A percentile compares a stretch with the other conserved stretches of the same genome.
These are phyloP conservation scores for Hoplostethus mediterraneus DNA, from an alignment of 2,797 vertebrate species.

Conservation along the genomic window DNA sequence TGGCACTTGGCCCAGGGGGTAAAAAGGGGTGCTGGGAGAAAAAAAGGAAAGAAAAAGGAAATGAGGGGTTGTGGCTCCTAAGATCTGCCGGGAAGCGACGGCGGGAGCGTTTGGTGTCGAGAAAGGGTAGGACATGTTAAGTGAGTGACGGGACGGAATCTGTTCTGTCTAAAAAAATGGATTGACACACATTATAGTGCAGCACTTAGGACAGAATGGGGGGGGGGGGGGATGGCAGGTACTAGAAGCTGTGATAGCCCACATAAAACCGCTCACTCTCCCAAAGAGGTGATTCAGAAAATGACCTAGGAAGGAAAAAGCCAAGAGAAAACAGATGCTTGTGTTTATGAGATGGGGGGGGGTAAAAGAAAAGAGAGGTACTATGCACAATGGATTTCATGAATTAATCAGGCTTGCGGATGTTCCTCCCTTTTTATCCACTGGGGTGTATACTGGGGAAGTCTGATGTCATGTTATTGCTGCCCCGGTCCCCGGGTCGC, in stretches of 20 bases:
- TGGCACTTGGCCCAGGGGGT: background rate
- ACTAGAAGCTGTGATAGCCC: constrained; percentile 38
- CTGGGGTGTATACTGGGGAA: constrained; percentile 52
- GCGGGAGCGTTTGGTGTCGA: background rate
- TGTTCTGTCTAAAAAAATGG: constrained; percentile 43
- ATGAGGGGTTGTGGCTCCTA: constrained; percentile 16
- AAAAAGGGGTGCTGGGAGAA: background rate
- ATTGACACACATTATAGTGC: constrained; percentile 36
- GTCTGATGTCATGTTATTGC: constrained; percentile 56
- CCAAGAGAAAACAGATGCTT: constrained; percentile 48
- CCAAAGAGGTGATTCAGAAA: constrained; percentile 63
- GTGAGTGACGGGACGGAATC: constrained; percentile 46
- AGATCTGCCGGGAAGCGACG: background rate
- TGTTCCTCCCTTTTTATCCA: constrained; percentile 74
- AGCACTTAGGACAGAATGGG: constrained; percentile 27
- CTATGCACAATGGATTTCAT: constrained; percentile 68
- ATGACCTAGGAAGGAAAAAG: constrained; percentile 57
- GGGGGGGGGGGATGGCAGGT: constrained; percentile 2
- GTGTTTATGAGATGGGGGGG: constrained; percentile 36
- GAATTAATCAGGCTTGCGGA: constrained; percentile 81
- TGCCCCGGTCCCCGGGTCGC: constrained; percentile 32
- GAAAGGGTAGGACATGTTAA: constrained; percentile 41
- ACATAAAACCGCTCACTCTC: constrained; percentile 28
- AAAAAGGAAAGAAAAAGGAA: background rate
- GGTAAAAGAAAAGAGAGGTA: constrained; percentile 52